phyloP scores from a whole-genome alignment of 2,888 invertebrate species.

The Elegia similella region DNA sequence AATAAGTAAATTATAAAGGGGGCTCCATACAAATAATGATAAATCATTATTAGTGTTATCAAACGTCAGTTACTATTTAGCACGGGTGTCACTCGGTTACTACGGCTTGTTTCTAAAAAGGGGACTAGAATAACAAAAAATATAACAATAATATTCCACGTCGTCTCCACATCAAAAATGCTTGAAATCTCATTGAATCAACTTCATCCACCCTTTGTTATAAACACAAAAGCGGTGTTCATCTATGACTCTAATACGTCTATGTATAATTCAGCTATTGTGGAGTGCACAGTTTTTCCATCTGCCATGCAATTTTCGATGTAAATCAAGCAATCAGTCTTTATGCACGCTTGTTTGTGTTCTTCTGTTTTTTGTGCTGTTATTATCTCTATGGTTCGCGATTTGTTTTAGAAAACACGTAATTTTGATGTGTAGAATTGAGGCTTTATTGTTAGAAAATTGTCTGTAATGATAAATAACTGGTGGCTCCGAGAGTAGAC shows the following conservation, averaged over 20 bases:
- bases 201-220: background rate
- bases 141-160: too few species aligned
- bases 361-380: background rate
- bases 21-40: too few species aligned
- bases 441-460: background rate
- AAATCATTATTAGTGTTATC: too few species aligned
- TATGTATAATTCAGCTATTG: slow-evolving; percentile 8
- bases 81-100: too few species aligned
- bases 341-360: slow-evolving; percentile 9
- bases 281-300: background rate
- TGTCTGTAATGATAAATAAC: too few species aligned
- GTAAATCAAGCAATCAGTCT: slow-evolving; percentile 9
- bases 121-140: too few species aligned
- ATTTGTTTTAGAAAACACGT: background rate
- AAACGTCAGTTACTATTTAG: too few species aligned
- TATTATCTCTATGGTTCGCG: slow-evolving; percentile 7
- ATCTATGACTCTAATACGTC: background rate
- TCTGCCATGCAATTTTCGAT: slow-evolving; percentile 12
- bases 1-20: too few species aligned
- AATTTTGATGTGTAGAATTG: background rate
- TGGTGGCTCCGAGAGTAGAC: too few species aligned
- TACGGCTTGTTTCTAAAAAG: too few species aligned
- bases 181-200: background rate
- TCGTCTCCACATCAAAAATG: background rate
- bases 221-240: background rate